phyloP scores from a whole-genome alignment of 2,797 vertebrate species.

The Pantherophis vulpinus region DNA sequence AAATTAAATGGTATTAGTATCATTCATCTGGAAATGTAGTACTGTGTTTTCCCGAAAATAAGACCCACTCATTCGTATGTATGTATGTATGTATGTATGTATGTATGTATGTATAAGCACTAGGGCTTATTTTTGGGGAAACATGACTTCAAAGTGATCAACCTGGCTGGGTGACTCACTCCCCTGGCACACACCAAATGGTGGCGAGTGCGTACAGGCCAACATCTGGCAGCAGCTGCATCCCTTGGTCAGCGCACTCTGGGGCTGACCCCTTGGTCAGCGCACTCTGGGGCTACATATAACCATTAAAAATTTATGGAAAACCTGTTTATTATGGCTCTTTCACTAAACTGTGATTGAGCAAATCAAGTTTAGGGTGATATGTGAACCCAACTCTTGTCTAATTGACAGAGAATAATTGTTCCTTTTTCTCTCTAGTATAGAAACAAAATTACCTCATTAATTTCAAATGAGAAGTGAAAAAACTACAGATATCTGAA shows the following conservation, averaged over 20 bases:
- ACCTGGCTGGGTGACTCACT: too few relatives aligned
- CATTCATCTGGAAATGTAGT: background rate
- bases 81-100: too few relatives aligned
- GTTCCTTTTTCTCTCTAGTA: background rate
- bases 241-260: too few relatives aligned
- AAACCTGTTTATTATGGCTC: background rate
- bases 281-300: background rate
- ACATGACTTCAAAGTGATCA: too few relatives aligned
- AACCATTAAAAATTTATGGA: background rate
- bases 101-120: too few relatives aligned
- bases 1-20: background rate
- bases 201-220: fast-evolving
- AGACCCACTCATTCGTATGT: too few relatives aligned
- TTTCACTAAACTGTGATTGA: background rate
- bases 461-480: background rate
- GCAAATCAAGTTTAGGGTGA: background rate
- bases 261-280: too few relatives aligned
- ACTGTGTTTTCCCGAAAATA: too few relatives aligned
- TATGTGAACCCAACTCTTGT: background rate
- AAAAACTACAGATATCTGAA: background rate
- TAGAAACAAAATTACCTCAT: background rate
- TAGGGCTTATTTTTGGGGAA: too few relatives aligned
- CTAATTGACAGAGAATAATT: background rate
- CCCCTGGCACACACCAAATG: too few relatives aligned
- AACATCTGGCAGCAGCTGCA: too few relatives aligned